These are phyloP conservation scores for Cynoglossus semilaevis DNA, from an alignment of 2,113 vertebrate genomes.

Conservation along the genomic window DNA sequence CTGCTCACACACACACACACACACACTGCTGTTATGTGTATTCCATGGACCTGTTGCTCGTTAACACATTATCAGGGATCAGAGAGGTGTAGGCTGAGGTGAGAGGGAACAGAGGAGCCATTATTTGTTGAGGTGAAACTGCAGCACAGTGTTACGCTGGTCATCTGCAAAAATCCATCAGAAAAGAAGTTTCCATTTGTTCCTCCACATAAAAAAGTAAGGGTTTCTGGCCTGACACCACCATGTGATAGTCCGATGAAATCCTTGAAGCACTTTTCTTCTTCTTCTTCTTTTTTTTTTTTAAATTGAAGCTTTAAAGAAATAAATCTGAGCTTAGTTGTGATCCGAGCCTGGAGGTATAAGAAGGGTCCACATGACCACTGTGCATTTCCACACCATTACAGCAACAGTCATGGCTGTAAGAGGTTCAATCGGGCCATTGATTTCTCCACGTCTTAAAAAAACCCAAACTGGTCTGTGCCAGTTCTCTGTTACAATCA, in stretches of 20 bases:
- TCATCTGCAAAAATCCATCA: constrained; percentile 52
- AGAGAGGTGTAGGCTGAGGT: constrained; percentile 52
- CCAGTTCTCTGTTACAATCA: constrained; percentile 47
- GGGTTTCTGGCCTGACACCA: constrained; percentile 40
- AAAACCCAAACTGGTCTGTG: constrained; percentile 48
- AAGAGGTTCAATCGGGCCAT: constrained; percentile 66
- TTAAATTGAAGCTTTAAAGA: constrained; percentile 61
- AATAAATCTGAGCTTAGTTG: constrained; percentile 63
- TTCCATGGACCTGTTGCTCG: constrained; percentile 61
- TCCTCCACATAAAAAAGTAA: constrained; percentile 29
- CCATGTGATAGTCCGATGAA: constrained; percentile 69
- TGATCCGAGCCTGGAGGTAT: constrained; percentile 61
- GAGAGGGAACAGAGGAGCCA: constrained; percentile 43
- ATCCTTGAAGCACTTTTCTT: constrained; percentile 39
- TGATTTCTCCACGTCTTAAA: constrained; percentile 49
- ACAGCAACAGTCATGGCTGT: constrained; percentile 70
- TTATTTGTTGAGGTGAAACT: constrained; percentile 64
- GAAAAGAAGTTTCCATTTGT: constrained; percentile 40
- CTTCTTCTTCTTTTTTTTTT: constrained; percentile 3
- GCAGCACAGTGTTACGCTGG: constrained; percentile 57
- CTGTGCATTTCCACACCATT: constrained; percentile 70
- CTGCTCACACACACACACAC: constrained; percentile 45
- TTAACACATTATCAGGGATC: constrained; percentile 75
- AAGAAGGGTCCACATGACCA: constrained; percentile 67
- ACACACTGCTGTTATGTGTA: constrained; percentile 59